Conservation (phyloP, 1,140 invertebrate genomes). For the Drosophila gunungcola region DNA sequence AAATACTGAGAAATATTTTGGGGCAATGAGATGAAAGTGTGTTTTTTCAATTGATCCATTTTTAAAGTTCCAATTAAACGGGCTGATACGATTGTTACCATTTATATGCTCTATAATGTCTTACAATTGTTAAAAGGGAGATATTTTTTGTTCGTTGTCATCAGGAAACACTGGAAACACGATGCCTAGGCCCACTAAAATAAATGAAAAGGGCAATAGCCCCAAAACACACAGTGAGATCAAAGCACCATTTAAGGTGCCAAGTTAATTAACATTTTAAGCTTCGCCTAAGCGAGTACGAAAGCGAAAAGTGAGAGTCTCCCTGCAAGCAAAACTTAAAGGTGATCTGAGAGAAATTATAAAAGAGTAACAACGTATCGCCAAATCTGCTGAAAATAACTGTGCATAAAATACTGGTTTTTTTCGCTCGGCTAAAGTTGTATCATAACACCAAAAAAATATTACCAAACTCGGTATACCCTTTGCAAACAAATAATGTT, state of each 20-base stretch:
- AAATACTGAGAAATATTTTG: conserved; percentile 33
- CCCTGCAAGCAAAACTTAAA: conserved; percentile 3
- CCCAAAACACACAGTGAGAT: conserved; percentile 1
- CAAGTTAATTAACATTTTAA: conserved; percentile 60
- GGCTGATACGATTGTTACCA: background rate
- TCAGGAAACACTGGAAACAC: too few relatives aligned
- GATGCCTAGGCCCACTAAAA: too few relatives aligned
- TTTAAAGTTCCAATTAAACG: background rate
- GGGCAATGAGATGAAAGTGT: conserved; percentile 61
- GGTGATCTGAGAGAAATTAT: conserved; percentile 69
- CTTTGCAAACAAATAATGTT: background rate
- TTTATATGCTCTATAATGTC: background rate
- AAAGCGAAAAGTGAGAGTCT: conserved; percentile 71
- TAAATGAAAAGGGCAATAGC: conserved; percentile 9
- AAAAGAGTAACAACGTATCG: conserved; percentile 48
- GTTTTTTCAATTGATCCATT: conserved; percentile 14
- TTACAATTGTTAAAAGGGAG: background rate
- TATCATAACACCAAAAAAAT: background rate
- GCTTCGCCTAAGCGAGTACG: background rate
- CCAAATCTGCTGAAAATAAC: conserved; percentile 17
- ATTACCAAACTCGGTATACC: conserved; percentile 3
- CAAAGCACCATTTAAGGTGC: conserved; percentile 47
- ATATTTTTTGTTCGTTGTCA: too few relatives aligned
- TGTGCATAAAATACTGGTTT: conserved; percentile 63
- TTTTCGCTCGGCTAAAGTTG: conserved; percentile 3